Conservation (phyloP, 2,797 vertebrate species). For the Brachyalestes nurse region DNA sequence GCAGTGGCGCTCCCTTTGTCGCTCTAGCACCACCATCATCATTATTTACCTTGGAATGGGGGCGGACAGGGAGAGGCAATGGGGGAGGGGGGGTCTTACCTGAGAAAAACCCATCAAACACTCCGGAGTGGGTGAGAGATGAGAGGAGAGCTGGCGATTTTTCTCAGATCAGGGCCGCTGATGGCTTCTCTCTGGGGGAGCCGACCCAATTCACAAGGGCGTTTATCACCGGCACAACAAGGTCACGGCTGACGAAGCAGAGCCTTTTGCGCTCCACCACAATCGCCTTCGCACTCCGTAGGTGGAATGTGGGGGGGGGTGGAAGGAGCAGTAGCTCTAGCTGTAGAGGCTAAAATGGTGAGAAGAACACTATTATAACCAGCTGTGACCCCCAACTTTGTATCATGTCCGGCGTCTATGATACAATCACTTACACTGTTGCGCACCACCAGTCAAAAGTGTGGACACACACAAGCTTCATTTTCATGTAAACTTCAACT, state of each 20-base stretch:
- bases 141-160: constrained; percentile 39
- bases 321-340: background rate
- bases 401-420: background rate
- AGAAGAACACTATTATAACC: constrained; percentile 17
- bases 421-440: background rate
- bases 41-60: constrained; percentile 44
- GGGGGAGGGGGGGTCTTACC: background rate
- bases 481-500: background rate
- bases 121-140: constrained; percentile 13
- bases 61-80: background rate
- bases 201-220: constrained; percentile 47
- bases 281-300: constrained; percentile 22
- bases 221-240: constrained; percentile 59
- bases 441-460: too few species aligned
- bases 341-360: background rate
- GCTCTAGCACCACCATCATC: constrained; percentile 35
- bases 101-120: constrained; percentile 25
- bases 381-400: background rate
- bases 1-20: constrained; percentile 33
- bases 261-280: constrained; percentile 2
- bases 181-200: constrained; percentile 52
- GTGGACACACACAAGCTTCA: too few species aligned
- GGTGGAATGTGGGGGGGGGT: background rate
- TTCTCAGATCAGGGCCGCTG: constrained; percentile 46
- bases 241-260: constrained; percentile 49